Percentiles rank a stretch among this genome's conserved stretches.
Evolutionary conservation across 2,888 invertebrate genomes (phyloP).

Genomic region (Endomychus coccineus): DNA sequence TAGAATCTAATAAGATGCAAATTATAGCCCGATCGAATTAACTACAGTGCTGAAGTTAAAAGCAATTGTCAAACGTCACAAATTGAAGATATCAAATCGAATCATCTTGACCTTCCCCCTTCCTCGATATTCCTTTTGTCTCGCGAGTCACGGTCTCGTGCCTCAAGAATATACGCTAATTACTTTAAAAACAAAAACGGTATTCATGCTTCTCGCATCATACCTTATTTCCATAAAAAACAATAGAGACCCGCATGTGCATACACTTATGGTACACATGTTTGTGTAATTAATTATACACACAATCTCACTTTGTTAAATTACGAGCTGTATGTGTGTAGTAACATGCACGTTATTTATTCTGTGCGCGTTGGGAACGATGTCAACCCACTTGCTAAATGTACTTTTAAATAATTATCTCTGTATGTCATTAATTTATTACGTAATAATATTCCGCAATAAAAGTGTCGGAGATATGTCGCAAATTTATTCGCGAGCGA

Average conservation of each 20-base stretch:
- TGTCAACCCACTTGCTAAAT: not conserved
- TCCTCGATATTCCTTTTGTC: not conserved
- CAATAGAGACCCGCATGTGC: not conserved
- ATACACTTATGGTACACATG: not conserved
- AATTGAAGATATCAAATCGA: not conserved
- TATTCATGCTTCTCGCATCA: not conserved
- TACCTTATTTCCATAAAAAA: not conserved
- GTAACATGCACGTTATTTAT: not conserved
- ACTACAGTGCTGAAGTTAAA: too few species aligned
- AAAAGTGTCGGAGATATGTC: too few species aligned
- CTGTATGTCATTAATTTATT: too few species aligned
- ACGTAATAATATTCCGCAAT: too few species aligned
- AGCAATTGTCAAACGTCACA: too few species aligned
- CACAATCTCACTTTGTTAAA: constrained; percentile 1
- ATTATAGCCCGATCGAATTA: too few species aligned
- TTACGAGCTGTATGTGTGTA: not conserved
- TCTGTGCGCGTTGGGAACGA: not conserved
- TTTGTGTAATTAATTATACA: constrained; percentile 1
- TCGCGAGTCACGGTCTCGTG: not conserved
- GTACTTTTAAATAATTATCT: too few species aligned
- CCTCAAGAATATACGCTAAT: not conserved
- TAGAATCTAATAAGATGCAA: too few species aligned
- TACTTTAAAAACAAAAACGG: not conserved
- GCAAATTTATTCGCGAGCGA: too few species aligned
- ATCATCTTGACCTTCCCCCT: not conserved